These are phyloP conservation scores for Meta bourneti DNA, from an alignment of 2,888 invertebrate genomes.

Conservation along the genomic window DNA sequence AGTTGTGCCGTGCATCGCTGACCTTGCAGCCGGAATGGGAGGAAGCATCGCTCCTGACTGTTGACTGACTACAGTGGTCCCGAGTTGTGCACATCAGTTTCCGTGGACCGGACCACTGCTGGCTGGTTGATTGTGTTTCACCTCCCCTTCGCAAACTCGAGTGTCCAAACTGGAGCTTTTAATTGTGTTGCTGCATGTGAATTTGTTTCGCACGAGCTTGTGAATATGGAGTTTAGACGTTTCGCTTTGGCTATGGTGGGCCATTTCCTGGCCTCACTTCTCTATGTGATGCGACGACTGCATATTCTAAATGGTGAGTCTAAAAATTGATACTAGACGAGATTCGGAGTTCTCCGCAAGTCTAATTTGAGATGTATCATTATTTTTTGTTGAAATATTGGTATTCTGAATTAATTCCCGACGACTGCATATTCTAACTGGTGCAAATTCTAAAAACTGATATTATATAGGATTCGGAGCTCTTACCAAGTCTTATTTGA, in stretches of 20 bases:
- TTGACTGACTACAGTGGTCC: slow-evolving; percentile 1
- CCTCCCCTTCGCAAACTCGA: neutral
- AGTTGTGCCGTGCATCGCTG: slow-evolving; percentile 49
- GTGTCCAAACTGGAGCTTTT: neutral
- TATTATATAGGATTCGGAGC: no score
- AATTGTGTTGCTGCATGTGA: neutral
- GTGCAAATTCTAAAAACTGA: no score
- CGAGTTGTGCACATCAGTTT: neutral
- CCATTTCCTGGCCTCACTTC: slow-evolving; percentile 74
- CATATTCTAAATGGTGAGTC: slow-evolving; percentile 63
- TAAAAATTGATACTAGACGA: no score
- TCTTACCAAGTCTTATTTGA: no score
- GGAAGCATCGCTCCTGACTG: slow-evolving; percentile 19
- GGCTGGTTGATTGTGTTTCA: slow-evolving; percentile 2
- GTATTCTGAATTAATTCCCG: no score
- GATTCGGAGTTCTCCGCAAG: neutral
- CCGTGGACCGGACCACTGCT: neutral
- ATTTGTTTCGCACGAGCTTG: neutral
- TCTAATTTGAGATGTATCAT: neutral
- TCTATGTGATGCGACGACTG: slow-evolving; percentile 69
- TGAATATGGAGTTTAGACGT: slow-evolving; percentile 61
- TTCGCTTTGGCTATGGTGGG: slow-evolving; percentile 73
- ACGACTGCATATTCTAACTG: no score
- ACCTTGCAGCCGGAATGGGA: slow-evolving; percentile 53
- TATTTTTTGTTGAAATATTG: no score